Evolutionary conservation across 2,888 invertebrate species (phyloP), one percentile per base, ranked within the genome.

Genomic region (Sabellastarte sp.): DNA sequence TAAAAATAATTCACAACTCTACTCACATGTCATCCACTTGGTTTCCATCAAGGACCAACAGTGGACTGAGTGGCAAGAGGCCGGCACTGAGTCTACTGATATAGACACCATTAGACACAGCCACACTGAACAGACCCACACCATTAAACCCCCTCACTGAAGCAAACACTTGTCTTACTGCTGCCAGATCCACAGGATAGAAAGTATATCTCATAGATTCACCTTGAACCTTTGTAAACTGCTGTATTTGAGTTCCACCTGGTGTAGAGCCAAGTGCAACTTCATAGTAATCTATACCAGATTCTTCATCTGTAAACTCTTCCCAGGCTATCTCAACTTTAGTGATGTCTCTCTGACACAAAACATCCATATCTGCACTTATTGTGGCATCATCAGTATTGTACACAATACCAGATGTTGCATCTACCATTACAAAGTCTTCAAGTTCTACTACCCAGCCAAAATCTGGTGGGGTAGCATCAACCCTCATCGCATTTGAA

Each of bases 291-390:
- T 41, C 53, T 20, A 53, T 53, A 5, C 20, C 53, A n/a, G 53
- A 53, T 53, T 53, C 53, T 20, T 26, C 28, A 53, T 53, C 53
- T 53, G 28, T n/a, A 53, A 53, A 53, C 5, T 26, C 26, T 26
- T 53, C 20, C 53, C 53, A 53, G 5, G 28, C 53, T 20, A 53
- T 26, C 4, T 10, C 24, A 20, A 53, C 5, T 24, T 26, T 10
- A n/a, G 53, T n/a, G 24, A 53, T 10, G 53, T 10, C 10, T 24
- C 53, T 15, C 24, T 53, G 53, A 26, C 53, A 53, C 10, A 41
- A 15, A 10, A 20, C 41, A 41, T 41, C 41, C 20, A n/a, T n/a
- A n/a, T n/a, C n/a, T n/a, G n/a, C n/a, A n/a, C n/a, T n/a, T n/a
- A n/a, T n/a, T n/a, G n/a, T n/a, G n/a, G n/a, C n/a, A n/a, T n/a